phyloP scores from a whole-genome alignment of 1,140 invertebrate species.

The Papilio machaon region DNA sequence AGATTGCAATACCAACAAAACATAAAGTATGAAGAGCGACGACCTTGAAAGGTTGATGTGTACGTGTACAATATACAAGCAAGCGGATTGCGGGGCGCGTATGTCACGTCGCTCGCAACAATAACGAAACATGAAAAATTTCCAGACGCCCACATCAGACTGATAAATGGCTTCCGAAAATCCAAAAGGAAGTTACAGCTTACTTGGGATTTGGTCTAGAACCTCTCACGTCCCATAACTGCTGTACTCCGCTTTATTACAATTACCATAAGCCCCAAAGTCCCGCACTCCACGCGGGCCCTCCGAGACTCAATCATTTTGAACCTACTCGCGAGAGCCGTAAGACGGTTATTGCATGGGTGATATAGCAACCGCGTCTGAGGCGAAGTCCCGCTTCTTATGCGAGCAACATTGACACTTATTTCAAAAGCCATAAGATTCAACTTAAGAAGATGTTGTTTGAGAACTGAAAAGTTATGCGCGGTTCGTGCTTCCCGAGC shows the following conservation, averaged over 20 bases:
- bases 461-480: constrained; percentile 73
- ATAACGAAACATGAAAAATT: constrained; percentile 82
- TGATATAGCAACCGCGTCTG: constrained; percentile 76
- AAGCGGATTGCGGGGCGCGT: constrained; percentile 56
- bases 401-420: constrained; percentile 67
- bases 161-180: constrained; percentile 86
- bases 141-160: constrained; percentile 81
- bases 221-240: constrained; percentile 82
- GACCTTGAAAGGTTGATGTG: constrained; percentile 59
- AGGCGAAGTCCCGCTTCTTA: constrained; percentile 57
- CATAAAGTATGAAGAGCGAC: constrained; percentile 35
- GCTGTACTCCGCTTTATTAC: constrained; percentile 82
- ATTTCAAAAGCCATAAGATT: constrained; percentile 60
- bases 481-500: constrained; percentile 73
- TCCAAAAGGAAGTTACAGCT: constrained; percentile 85
- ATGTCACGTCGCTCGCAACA: constrained; percentile 71
- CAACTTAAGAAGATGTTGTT: constrained; percentile 55
- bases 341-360: constrained; percentile 79
- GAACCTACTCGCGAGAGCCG: constrained; percentile 76
- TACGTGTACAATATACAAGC: constrained; percentile 61
- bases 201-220: constrained; percentile 84
- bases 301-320: constrained; percentile 74
- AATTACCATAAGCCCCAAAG: constrained; percentile 82
- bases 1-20: neutral
- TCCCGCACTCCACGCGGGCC: constrained; percentile 74